phyloP scores from a whole-genome alignment of 2,113 vertebrate genomes.

The Plestiodon gilberti region DNA sequence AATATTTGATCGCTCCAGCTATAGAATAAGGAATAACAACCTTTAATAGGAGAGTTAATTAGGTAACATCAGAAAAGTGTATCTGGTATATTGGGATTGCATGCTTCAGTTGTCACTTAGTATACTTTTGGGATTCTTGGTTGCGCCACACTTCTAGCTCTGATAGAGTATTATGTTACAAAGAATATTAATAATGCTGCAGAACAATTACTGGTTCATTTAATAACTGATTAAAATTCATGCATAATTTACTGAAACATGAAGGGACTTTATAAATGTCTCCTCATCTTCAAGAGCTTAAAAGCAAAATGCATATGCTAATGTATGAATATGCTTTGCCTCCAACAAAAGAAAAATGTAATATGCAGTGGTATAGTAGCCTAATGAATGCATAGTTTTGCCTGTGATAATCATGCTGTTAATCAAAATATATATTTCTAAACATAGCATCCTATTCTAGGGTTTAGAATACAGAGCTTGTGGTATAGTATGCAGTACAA shows the following conservation, averaged over 20 bases:
- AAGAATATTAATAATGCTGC: conserved; percentile 82
- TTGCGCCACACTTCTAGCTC: conserved; percentile 70
- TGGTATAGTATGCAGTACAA: conserved; percentile 21
- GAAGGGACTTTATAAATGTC: conserved; percentile 77
- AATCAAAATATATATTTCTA: conserved; percentile 58
- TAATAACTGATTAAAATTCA: conserved; percentile 83
- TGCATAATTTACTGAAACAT: conserved; percentile 82
- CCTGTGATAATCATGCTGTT: conserved; percentile 60
- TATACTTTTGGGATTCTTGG: conserved; percentile 73
- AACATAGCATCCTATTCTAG: conserved; percentile 36
- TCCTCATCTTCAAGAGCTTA: conserved; percentile 74
- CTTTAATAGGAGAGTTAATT: conserved; percentile 80
- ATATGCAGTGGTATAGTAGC: conserved; percentile 63
- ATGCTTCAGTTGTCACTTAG: conserved; percentile 73
- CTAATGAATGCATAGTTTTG: conserved; percentile 66
- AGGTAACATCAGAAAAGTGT: conserved; percentile 72
- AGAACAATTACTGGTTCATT: conserved; percentile 84
- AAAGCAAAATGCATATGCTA: conserved; percentile 75
- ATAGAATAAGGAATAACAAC: conserved; percentile 71
- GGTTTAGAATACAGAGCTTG: conserved; percentile 29
- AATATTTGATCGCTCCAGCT: conserved; percentile 58
- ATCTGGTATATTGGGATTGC: conserved; percentile 70
- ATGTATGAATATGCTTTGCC: conserved; percentile 69
- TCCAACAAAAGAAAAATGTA: conserved; percentile 68
- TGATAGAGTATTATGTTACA: conserved; percentile 75